Evolutionary conservation across 2,797 vertebrate genomes (phyloP).

Genomic region (Intellagama lesueurii): DNA sequence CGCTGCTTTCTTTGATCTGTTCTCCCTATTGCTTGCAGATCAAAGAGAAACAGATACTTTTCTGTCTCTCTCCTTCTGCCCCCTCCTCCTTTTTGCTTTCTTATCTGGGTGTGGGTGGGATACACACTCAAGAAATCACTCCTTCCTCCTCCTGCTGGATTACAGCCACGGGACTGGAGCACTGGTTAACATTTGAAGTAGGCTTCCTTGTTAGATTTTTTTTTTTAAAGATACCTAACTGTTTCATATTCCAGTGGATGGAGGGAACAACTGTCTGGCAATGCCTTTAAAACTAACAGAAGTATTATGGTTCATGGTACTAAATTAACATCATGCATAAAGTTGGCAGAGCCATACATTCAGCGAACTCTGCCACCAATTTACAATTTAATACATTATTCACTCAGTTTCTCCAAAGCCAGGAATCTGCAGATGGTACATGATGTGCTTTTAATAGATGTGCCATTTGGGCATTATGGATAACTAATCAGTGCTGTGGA

Average conservation of each 20-base stretch:
- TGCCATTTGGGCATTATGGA: neutral
- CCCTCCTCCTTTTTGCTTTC: neutral
- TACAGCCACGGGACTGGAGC: neutral
- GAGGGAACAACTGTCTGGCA: neutral
- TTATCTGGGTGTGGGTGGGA: neutral
- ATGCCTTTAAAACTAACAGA: neutral
- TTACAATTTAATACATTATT: neutral
- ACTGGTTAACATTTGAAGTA: fast-evolving
- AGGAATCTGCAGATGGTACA: neutral
- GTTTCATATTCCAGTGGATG: neutral
- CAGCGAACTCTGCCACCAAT: neutral
- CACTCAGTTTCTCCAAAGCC: neutral
- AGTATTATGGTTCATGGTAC: neutral
- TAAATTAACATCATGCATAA: neutral
- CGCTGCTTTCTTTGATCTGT: neutral
- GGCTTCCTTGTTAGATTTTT: neutral
- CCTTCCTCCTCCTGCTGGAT: conserved; percentile 17
- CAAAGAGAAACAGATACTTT: conserved; percentile 15
- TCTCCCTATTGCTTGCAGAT: conserved; percentile 31
- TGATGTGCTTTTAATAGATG: neutral
- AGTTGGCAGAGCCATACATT: neutral
- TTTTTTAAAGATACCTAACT: neutral
- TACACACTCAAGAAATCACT: neutral
- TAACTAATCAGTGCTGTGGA: neutral
- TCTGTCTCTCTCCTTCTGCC: conserved; percentile 11